Percentiles rank a stretch among this genome's conserved stretches.
Conservation (phyloP, 1,140 invertebrate genomes). For the Teleopsis dalmanni region DNA sequence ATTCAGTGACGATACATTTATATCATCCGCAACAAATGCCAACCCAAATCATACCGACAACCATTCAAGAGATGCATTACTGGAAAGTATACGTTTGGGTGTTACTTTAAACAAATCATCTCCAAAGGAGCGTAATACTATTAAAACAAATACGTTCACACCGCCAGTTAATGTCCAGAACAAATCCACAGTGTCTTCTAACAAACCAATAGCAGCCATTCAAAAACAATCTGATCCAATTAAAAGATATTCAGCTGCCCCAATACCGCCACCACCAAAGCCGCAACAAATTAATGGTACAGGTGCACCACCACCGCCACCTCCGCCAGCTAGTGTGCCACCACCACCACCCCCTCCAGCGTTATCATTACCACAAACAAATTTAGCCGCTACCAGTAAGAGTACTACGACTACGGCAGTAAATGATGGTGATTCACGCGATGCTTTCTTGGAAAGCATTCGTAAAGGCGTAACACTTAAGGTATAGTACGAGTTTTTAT, state of each 20-base stretch:
- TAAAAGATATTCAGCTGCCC: not conserved
- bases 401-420: not conserved
- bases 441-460: conserved; percentile 33
- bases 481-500: conserved; percentile 13
- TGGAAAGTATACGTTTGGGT: not conserved
- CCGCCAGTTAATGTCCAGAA: too few relatives aligned
- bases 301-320: not conserved
- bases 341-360: conserved; percentile 1
- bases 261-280: conserved; percentile 3
- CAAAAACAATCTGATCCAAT: not conserved
- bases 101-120: not conserved
- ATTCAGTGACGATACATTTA: not conserved
- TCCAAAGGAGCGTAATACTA: too few relatives aligned
- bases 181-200: not conserved
- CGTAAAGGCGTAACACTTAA: conserved; percentile 29
- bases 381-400: not conserved
- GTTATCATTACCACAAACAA: not conserved
- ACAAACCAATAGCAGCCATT: not conserved
- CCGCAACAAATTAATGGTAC: not conserved
- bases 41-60: not conserved
- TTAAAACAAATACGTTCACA: too few relatives aligned
- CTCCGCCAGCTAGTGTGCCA: conserved; percentile 1
- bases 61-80: not conserved
- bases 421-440: conserved; percentile 19
- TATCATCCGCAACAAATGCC: not conserved